Base-by-base conservation (phyloP, 2,888 invertebrate genomes). In the Lasioglossum leucozonium region DNA sequence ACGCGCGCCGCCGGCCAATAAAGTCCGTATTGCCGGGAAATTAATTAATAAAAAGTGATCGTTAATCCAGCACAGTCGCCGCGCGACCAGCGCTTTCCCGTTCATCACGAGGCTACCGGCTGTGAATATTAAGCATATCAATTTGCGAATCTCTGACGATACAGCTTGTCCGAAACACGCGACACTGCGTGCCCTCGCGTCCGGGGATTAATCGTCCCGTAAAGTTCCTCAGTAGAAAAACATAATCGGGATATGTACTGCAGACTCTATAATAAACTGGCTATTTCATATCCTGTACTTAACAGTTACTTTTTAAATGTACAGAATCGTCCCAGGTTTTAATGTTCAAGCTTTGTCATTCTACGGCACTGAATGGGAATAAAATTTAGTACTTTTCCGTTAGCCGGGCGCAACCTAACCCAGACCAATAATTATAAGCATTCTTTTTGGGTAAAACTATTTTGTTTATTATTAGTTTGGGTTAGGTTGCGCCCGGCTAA, bases 61-160 rank as follows among this genome's bases (percentile, higher is more conserved):
- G 72, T 83, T 79, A 65, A 77, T 72, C 34, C 58, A 2, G 72
- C 22, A 67, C 74, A 58, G 76, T 55, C 34, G 22, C 4, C 37
- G n/a, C 47, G 8, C 8, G n/a, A n/a, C 11, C 55, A 8, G 34
- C 22, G n/a, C n/a, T 16, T 11, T 34, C 34, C 37, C 79, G 76
- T 74, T 84, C 65, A 71, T 77, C 71, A 51, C 30, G 30, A 37
- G 55, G 30, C 62, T n/a, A 26, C 42, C 73, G 30, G 37, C 34
- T 51, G 18, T n/a, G 73, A 82, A 82, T 82, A 75, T 75, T 78
- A 84, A 84, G 75, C 83, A 72, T 72, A 62, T 75, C 44, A 65
- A 78, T 78, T 47, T 62, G 58, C 75, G 67, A 13, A 40, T n/a
- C n/a, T 37, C 22, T 22, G 40, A 71, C 22, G n/a, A 62, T 22